Evolutionary conservation across 2,888 invertebrate species (phyloP), one percentile per base, ranked within the genome.

Genomic region (Idaea dimidiata): DNA sequence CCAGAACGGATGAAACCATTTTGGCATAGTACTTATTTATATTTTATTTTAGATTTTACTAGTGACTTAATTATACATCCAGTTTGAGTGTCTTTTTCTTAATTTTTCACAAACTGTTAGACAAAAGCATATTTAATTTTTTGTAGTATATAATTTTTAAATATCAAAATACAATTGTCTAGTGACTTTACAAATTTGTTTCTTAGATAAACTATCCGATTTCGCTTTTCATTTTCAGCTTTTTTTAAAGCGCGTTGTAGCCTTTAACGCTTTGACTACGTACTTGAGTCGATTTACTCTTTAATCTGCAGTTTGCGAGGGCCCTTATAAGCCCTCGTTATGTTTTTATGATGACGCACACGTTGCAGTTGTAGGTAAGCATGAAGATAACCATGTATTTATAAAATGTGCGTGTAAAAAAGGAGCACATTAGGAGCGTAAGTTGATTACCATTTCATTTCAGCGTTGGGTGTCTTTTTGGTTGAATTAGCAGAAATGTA

Each of bases 341-440:
- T 66, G 64, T 63, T 62, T 66, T 64, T 68, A 70, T 65, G 62
- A 67, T 66, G 60, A 59, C 66, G 59, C 67, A 65, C 60, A 58
- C 59, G 65, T 33, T 66, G 66, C 65, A 66, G 61, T 43, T 43
- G 43, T 43, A 43, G 43, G 43, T 43, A 43, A 43, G 43, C 10
- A 43, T 43, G 43, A 43, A 24, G 24, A 24, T 24, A 24, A 3
- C 43, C 43, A 43, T 43, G 43, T 43, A 43, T 58, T 54, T 43
- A 58, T 56, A 59, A 32, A 63, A 62, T 56, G 65, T 55, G 53
- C 53, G 54, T 18, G 61, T 17, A 43, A 54, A 62, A 65, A 16
- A 31, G 31, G 43, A 43, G 43, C 43, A 43, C 43, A 43, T 43
- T 43, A 43, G 43, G 43, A 43, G 43, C 14, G 43, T 14, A 43